Conservation (phyloP, 2,888 invertebrate species). For the Drosophila heteroneura region DNA sequence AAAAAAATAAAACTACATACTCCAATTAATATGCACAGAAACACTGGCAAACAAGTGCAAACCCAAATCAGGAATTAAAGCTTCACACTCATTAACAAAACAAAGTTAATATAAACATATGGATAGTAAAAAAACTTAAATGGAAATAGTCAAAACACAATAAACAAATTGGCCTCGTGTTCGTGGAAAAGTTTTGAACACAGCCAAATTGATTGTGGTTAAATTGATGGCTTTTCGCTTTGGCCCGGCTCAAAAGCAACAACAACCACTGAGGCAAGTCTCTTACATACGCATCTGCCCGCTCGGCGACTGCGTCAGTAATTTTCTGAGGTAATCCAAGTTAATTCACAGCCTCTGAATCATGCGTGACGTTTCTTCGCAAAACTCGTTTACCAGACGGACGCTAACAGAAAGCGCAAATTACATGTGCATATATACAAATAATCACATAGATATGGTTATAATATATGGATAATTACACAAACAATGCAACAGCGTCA, state of each 20-base stretch:
- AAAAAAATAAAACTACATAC: slow-evolving; percentile 26
- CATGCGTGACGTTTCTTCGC: slow-evolving; percentile 56
- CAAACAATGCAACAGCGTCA: slow-evolving; percentile 51
- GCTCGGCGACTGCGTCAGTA: slow-evolving; percentile 8
- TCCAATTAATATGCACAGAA: slow-evolving; percentile 58
- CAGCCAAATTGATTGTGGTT: slow-evolving; percentile 40
- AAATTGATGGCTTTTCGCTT: slow-evolving; percentile 24
- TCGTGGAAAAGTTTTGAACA: slow-evolving; percentile 40
- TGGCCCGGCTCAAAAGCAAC: slow-evolving; percentile 16
- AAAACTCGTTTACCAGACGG: slow-evolving; percentile 49
- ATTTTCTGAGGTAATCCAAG: slow-evolving; percentile 47
- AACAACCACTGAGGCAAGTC: slow-evolving; percentile 18
- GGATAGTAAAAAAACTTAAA: slow-evolving; percentile 4
- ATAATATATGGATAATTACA: slow-evolving; percentile 52
- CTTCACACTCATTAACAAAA: slow-evolving; percentile 6
- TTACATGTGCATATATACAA: slow-evolving; percentile 31
- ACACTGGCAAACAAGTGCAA: slow-evolving; percentile 18
- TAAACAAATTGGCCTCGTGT: slow-evolving; percentile 50
- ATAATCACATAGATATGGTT: slow-evolving; percentile 6
- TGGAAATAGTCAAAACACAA: slow-evolving; percentile 21
- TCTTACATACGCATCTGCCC: slow-evolving; percentile 26
- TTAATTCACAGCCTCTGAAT: slow-evolving; percentile 46
- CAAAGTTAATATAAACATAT: not conserved
- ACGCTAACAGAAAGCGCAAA: slow-evolving; percentile 39
- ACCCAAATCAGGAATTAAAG: slow-evolving; percentile 37